Evolutionary conservation across 2,113 vertebrate genomes (phyloP).

Genomic region (Charina bottae): DNA sequence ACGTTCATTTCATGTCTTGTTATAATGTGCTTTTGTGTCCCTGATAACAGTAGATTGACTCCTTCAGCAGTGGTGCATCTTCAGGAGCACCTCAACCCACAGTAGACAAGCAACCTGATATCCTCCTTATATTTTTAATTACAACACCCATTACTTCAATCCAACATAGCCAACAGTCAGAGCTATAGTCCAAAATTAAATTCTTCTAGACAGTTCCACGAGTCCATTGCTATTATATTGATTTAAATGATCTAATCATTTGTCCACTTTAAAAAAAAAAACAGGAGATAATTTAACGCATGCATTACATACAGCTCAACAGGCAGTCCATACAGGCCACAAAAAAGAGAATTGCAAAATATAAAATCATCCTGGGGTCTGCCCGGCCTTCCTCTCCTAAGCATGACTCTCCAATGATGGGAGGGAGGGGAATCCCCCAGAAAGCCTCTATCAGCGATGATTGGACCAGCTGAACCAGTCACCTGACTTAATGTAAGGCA

Average conservation of each 20-base stretch:
- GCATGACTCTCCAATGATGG: no score
- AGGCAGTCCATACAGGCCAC: not conserved
- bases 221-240: not conserved
- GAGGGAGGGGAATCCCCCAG: no score
- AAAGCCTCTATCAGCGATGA: no score
- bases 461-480: no score
- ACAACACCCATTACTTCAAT: not conserved
- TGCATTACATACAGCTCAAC: not conserved
- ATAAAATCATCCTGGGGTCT: no score
- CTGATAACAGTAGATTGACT: not conserved
- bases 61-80: not conserved
- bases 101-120: not conserved
- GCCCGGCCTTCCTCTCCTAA: no score
- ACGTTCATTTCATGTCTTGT: not conserved
- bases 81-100: not conserved
- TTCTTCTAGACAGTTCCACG: not conserved
- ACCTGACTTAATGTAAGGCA: no score
- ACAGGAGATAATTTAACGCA: not conserved
- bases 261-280: not conserved
- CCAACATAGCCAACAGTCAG: no score
- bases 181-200: no score
- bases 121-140: not conserved
- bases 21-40: not conserved
- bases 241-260: not conserved
- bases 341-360: not conserved